Base-by-base conservation (phyloP, 2,113 vertebrate genomes). In the Nyctereutes procyonoides region DNA sequence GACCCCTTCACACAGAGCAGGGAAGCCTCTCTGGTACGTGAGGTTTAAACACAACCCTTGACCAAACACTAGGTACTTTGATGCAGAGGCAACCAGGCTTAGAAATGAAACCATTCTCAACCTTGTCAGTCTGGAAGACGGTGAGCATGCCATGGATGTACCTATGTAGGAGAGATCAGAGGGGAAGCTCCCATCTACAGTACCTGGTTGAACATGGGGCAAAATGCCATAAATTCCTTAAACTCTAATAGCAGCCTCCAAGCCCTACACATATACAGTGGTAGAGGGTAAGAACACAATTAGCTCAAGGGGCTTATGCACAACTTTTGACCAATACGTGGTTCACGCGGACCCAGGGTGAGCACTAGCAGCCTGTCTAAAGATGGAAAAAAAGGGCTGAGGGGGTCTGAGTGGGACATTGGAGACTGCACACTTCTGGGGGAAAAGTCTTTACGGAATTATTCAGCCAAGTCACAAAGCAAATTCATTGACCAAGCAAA, bases 81-180 rank as follows among this genome's bases (percentile, higher is more conserved):
- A 76, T 28, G 2, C 3, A 32, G 24, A 56, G 15, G 26, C 14
- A 32, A 28, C 1, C 5, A 63, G 69, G 11, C 56, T 90, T 63
- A 15, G 5, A 7, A 20, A 8, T 19, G 63, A 90, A 77, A 26
- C 14, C 55, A 5, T 12, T 6, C 2, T 48, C 5, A 13, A 4
- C 16, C 17, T 7, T 43, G 16, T 56, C 26, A 38, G 8, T 35
- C n/a, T 58, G 20, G 8, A 65, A 48, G 17, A 5, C 28, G 20
- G 0, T 55, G 12, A 55, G 20, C 13, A 8, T 60, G 3, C 2
- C 77, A 43, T 12, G 3, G 8, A 14, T n/a, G 15, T 14, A 11
- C 17, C 58, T 32, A 58, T 48, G 10, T 13, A 28, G 48, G 71
- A 55, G 43, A 65, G n/a, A 38, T 71, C 14, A 81, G 35, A 88